A percentile compares a stretch with the other conserved stretches of the same genome.
Evolutionary conservation across 2,888 invertebrate genomes (phyloP).

Genomic region (Trichopria drosophilae): DNA sequence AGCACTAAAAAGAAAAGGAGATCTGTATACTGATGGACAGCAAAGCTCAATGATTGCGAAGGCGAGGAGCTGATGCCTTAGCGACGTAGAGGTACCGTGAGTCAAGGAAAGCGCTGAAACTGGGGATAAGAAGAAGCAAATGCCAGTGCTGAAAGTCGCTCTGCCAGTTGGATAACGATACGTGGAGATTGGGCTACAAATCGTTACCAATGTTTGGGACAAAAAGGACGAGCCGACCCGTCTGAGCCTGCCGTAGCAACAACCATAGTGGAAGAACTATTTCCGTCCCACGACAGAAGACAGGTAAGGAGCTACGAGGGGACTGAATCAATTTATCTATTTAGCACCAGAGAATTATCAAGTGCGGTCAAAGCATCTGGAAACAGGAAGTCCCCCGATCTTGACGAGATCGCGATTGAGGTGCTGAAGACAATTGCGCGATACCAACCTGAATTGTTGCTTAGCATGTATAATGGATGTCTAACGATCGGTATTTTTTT

Average conservation of each 20-base stretch:
- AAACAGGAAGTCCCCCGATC: slow-evolving; percentile 23
- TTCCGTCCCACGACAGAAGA: not conserved
- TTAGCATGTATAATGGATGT: slow-evolving; percentile 25
- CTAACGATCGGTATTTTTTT: slow-evolving; percentile 15
- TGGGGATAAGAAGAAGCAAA: slow-evolving; percentile 6
- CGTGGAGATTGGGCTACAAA: too few relatives aligned
- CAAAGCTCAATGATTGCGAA: not conserved
- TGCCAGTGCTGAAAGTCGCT: slow-evolving; percentile 7
- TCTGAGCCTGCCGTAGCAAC: not conserved
- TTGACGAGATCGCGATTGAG: slow-evolving; percentile 25
- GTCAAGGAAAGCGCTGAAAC: not conserved
- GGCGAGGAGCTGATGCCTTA: too few relatives aligned
- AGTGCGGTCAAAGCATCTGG: slow-evolving; percentile 8
- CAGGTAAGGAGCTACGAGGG: not conserved
- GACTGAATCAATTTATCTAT: not conserved
- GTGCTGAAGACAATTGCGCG: slow-evolving; percentile 13
- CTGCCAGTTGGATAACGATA: slow-evolving; percentile 5
- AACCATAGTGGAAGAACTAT: not conserved
- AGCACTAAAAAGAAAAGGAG: not conserved
- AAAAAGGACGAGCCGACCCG: not conserved
- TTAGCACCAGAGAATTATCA: not conserved
- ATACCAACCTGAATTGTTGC: slow-evolving; percentile 14
- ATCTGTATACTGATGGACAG: not conserved
- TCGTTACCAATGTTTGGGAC: too few relatives aligned
- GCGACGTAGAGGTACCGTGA: too few relatives aligned